phyloP scores from a whole-genome alignment of 2,888 invertebrate species.

The Eilema depressum region DNA sequence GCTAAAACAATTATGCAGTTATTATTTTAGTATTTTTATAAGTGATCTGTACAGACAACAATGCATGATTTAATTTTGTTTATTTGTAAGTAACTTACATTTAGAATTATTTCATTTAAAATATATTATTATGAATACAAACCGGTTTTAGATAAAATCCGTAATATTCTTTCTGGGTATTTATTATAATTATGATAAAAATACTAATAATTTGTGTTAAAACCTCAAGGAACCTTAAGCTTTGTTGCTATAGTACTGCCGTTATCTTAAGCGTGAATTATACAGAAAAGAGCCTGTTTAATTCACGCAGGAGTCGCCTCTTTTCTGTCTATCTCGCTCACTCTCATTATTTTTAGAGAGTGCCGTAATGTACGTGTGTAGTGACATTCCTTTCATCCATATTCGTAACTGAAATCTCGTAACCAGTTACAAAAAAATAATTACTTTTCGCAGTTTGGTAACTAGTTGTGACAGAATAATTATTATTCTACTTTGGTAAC shows the following conservation, averaged over 20 bases:
- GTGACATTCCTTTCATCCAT: too few relatives aligned
- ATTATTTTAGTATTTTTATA: constrained; percentile 21
- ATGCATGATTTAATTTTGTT: constrained; percentile 25
- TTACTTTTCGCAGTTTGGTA: too few relatives aligned
- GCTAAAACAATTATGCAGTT: constrained; percentile 17
- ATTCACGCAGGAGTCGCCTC: too few relatives aligned
- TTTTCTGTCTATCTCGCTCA: too few relatives aligned
- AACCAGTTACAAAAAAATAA: too few relatives aligned
- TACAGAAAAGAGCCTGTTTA: too few relatives aligned
- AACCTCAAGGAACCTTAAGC: not conserved
- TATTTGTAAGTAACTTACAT: constrained; percentile 19
- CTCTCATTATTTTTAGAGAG: too few relatives aligned
- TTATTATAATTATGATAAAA: not conserved
- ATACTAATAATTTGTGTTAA: not conserved
- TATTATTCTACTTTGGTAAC: too few relatives aligned
- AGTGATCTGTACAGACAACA: constrained; percentile 23
- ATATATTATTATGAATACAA: not conserved
- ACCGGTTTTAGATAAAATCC: not conserved
- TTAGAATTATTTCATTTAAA: constrained; percentile 19
- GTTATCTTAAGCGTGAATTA: too few relatives aligned
- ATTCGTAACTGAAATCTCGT: too few relatives aligned
- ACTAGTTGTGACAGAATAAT: too few relatives aligned
- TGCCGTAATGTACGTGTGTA: too few relatives aligned
- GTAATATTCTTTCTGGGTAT: not conserved
- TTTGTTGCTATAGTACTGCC: not conserved